Percentiles rank a stretch among this genome's conserved stretches.
Evolutionary conservation across 2,888 invertebrate species (phyloP).

Genomic region (Latrodectus elegans): DNA sequence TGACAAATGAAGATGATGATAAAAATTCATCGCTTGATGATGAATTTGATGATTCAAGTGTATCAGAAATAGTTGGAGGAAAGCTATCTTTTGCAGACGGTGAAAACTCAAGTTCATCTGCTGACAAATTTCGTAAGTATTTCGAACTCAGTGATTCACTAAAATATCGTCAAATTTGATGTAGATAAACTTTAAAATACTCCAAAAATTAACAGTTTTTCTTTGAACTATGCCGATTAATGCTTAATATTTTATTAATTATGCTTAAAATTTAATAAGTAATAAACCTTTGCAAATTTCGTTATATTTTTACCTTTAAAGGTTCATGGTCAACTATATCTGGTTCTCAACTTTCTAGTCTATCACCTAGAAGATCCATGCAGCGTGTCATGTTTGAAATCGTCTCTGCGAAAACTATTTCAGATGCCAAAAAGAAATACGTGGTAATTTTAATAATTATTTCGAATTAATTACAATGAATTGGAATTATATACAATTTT

Average conservation of each 20-base stretch:
- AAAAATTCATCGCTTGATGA: slow-evolving; percentile 57
- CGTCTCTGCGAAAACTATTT: slow-evolving; percentile 70
- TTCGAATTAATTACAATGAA: not conserved
- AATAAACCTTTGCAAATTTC: not conserved
- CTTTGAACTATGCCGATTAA: no score
- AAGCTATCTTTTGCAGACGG: slow-evolving; percentile 61
- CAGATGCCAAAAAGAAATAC: slow-evolving; percentile 66
- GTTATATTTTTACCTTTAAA: slow-evolving; percentile 2
- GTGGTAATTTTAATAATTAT: slow-evolving; percentile 59
- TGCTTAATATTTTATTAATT: no score
- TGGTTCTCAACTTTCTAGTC: slow-evolving; percentile 32
- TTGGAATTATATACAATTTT: no score
- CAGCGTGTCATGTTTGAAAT: slow-evolving; percentile 71
- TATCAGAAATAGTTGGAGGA: slow-evolving; percentile 58
- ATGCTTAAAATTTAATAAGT: no score
- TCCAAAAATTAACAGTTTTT: no score
- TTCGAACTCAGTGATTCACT: not conserved
- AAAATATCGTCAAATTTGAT: no score
- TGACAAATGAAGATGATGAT: slow-evolving; percentile 60
- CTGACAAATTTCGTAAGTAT: slow-evolving; percentile 53
- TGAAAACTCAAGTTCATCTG: slow-evolving; percentile 44
- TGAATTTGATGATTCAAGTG: slow-evolving; percentile 62
- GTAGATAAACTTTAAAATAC: no score
- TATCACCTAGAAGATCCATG: slow-evolving; percentile 56
- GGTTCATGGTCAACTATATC: slow-evolving; percentile 65